Evolutionary conservation across 2,797 vertebrate species (phyloP).

Genomic region (Euphonia xanthogaster): DNA sequence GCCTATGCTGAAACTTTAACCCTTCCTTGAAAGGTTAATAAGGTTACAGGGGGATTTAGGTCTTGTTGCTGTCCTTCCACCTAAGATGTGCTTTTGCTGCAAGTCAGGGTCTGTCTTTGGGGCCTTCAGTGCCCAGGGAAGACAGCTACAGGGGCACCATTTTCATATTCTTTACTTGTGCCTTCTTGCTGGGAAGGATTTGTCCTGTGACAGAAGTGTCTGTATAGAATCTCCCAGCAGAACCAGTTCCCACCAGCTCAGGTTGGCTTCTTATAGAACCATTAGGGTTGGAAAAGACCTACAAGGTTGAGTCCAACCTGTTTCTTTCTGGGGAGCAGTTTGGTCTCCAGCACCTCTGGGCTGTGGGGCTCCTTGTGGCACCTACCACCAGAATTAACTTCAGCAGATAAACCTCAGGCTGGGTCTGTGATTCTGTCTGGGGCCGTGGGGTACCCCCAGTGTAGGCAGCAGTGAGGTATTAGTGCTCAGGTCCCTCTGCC

Average conservation of each 20-base stretch:
- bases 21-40: neutral
- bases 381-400: neutral
- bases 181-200: neutral
- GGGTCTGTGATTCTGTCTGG: neutral
- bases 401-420: neutral
- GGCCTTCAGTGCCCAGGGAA: neutral
- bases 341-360: neutral
- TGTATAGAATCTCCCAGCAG: neutral
- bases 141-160: neutral
- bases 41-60: neutral
- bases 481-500: neutral
- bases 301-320: neutral
- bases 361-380: fast-evolving
- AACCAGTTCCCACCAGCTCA: neutral
- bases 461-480: neutral
- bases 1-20: neutral
- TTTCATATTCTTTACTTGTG: neutral
- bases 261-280: neutral
- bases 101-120: neutral
- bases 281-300: neutral
- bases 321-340: neutral
- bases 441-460: fast-evolving
- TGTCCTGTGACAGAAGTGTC: neutral
- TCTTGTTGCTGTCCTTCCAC: neutral
- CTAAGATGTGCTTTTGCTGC: neutral